These are phyloP conservation scores for Molanna angustata DNA, from an alignment of 2,888 invertebrate genomes.

Conservation along the genomic window DNA sequence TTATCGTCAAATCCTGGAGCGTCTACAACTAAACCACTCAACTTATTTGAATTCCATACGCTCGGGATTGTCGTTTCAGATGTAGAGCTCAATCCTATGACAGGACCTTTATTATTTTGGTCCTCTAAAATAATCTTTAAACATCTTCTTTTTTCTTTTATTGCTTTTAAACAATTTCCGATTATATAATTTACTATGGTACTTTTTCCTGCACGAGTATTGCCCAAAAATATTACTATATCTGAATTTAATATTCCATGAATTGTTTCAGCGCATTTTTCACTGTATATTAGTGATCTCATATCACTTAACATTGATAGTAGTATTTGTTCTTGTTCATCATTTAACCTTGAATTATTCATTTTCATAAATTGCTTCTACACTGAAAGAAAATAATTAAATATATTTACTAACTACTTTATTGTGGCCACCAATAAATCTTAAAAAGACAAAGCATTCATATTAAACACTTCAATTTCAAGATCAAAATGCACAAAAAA, in stretches of 20 bases:
- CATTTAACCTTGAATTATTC: too few relatives aligned
- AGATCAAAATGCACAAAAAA: too few relatives aligned
- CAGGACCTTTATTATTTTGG: background rate
- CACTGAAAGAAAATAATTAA: too few relatives aligned
- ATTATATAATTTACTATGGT: background rate
- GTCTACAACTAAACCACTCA: background rate
- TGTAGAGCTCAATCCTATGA: background rate
- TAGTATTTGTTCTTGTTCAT: background rate
- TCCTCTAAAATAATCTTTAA: background rate
- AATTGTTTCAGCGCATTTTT: background rate
- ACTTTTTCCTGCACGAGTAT: background rate
- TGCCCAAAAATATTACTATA: background rate
- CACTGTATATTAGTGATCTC: background rate
- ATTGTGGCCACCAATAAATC: too few relatives aligned
- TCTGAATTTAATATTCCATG: background rate
- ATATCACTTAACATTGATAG: background rate
- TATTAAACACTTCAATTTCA: too few relatives aligned
- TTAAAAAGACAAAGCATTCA: too few relatives aligned
- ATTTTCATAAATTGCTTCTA: too few relatives aligned
- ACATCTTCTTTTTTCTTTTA: background rate
- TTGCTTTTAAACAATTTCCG: background rate
- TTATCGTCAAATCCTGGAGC: slow-evolving; percentile 4
- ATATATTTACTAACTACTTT: too few relatives aligned
- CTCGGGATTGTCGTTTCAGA: slow-evolving; percentile 3
- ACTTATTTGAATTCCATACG: background rate